Evolutionary conservation across 2,888 invertebrate species (phyloP).

Genomic region (Blastobasis lacticolella): DNA sequence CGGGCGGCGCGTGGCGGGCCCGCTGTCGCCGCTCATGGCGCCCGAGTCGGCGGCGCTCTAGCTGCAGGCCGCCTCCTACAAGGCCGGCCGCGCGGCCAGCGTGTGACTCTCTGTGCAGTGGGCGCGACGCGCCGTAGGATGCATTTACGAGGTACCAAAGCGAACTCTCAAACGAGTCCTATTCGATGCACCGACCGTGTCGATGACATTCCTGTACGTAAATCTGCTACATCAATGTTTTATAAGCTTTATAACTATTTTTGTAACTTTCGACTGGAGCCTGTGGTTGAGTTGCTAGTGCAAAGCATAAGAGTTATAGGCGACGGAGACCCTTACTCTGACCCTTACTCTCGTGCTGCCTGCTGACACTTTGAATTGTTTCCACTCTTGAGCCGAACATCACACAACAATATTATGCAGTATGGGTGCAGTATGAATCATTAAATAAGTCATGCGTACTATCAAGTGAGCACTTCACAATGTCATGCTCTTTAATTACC

Average conservation of each 20-base stretch:
- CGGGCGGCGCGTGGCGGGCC: slow-evolving; percentile 83
- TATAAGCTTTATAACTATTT: slow-evolving; percentile 61
- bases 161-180: slow-evolving; percentile 42
- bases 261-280: slow-evolving; percentile 43
- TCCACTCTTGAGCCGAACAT: slow-evolving; percentile 29
- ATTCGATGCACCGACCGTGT: slow-evolving; percentile 28
- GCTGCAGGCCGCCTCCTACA: slow-evolving; percentile 37
- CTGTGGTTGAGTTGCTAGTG: slow-evolving; percentile 53
- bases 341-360: no score
- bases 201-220: slow-evolving; percentile 40
- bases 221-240: slow-evolving; percentile 45
- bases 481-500: no score
- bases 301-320: slow-evolving; percentile 41
- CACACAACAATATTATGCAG: slow-evolving; percentile 17
- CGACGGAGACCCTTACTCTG: slow-evolving; percentile 16
- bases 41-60: slow-evolving; percentile 84
- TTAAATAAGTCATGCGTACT: no score
- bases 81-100: slow-evolving; percentile 60
- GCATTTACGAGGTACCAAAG: slow-evolving; percentile 63
- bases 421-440: no score
- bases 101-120: slow-evolving; percentile 49
- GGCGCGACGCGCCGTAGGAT: slow-evolving; percentile 23
- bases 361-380: slow-evolving; percentile 15
- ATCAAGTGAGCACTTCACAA: no score
- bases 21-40: slow-evolving; percentile 86